A percentile compares a stretch with the other conserved stretches of the same genome.
Evolutionary conservation across 53 echinoderm and acorn worm species (phyloP).

Genomic region (Antedon mediterranea): DNA sequence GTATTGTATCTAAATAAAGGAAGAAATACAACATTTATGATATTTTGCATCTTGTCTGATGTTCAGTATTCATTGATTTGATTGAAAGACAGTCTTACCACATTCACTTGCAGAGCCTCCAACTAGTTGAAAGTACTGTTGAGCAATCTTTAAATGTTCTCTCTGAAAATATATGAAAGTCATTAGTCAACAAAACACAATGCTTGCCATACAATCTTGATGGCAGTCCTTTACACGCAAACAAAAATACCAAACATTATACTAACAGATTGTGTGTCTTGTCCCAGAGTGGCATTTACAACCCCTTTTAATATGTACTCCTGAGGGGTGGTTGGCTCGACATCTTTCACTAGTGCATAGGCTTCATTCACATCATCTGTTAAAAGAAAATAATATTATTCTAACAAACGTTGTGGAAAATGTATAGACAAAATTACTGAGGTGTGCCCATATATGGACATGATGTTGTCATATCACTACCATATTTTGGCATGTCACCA

Average conservation of each 20-base stretch:
- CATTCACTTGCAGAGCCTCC: constrained; percentile 99
- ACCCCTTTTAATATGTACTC: constrained; percentile 99
- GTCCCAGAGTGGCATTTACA: constrained; percentile 86
- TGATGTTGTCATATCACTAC: no score
- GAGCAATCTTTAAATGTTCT: constrained; percentile 96
- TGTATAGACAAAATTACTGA: no score
- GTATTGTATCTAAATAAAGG: constrained; percentile 73
- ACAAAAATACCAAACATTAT: background rate
- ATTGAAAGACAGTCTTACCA: constrained; percentile 75
- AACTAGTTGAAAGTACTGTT: constrained; percentile 96
- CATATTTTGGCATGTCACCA: no score
- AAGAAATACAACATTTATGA: no score
- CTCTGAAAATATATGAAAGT: constrained; percentile 38
- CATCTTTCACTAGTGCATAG: constrained; percentile 82
- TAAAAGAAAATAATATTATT: no score
- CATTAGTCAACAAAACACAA: no score
- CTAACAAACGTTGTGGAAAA: no score
- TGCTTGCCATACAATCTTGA: no score
- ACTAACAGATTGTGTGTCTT: constrained; percentile 91
- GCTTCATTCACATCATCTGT: constrained; percentile 94
- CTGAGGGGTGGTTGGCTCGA: constrained; percentile 93
- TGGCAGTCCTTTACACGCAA: no score
- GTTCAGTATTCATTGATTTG: no score
- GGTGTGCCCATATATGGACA: no score
- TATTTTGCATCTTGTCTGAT: no score